phyloP scores from a whole-genome alignment of 2,888 invertebrate species.

The Melipona beecheii region DNA sequence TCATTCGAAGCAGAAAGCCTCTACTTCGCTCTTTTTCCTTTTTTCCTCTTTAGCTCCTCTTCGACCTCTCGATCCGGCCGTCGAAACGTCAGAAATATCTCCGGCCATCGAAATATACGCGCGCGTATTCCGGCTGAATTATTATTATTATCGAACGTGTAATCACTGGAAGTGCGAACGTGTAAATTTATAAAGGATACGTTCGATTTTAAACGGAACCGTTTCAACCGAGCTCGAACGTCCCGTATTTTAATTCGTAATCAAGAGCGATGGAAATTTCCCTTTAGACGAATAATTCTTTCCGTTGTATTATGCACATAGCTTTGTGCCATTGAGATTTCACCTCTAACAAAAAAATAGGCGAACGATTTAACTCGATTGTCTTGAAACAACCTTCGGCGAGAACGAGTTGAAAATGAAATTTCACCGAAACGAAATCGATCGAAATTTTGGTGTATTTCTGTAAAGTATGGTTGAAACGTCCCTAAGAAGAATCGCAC shows the following conservation, averaged over 20 bases:
- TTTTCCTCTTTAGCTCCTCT: neutral
- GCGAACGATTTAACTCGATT: neutral
- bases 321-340: neutral
- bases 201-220: neutral
- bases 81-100: constrained; percentile 19
- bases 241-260: neutral
- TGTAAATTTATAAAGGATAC: neutral
- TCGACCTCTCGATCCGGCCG: neutral
- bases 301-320: neutral
- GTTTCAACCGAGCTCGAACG: neutral
- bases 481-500: constrained; percentile 43
- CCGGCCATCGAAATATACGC: neutral
- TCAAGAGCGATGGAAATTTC: neutral
- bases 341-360: neutral
- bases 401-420: constrained; percentile 1
- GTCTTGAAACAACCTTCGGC: neutral
- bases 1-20: constrained; percentile 30
- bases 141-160: no score
- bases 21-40: constrained; percentile 5
- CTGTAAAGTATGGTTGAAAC: constrained; percentile 20
- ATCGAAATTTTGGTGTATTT: neutral
- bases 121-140: no score
- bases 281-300: neutral
- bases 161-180: no score
- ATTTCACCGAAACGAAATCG: constrained; percentile 4